Percentiles rank a stretch among this genome's conserved stretches.
These are phyloP conservation scores for Oreocharis arfaki DNA, from an alignment of 2,113 vertebrate genomes.

Conservation along the genomic window DNA sequence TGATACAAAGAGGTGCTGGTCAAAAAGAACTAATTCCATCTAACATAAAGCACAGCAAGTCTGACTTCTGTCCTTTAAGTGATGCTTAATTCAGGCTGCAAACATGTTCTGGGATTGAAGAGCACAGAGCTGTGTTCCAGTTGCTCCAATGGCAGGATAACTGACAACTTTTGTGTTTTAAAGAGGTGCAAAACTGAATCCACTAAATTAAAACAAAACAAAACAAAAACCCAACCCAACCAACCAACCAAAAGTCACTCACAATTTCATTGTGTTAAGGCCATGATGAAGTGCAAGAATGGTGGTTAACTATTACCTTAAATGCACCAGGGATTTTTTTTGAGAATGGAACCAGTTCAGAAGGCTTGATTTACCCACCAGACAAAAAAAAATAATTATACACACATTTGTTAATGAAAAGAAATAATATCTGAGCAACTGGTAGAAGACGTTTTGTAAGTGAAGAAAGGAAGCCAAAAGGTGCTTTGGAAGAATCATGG, in stretches of 20 bases:
- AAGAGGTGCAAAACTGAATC: not conserved
- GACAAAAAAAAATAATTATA: not conserved
- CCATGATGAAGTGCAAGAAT: not conserved
- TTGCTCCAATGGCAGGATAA: not conserved
- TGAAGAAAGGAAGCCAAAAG: not conserved
- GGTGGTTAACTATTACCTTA: not conserved
- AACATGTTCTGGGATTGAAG: not conserved
- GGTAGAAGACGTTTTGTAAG: not conserved
- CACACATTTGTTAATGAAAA: not conserved
- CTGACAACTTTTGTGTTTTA: not conserved
- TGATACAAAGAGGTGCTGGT: not conserved
- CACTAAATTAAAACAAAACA: not conserved
- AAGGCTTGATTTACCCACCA: not conserved
- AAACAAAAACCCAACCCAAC: not conserved
- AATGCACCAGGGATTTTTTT: not conserved
- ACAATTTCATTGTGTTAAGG: not conserved
- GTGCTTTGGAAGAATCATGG: not conserved
- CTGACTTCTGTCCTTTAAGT: not conserved
- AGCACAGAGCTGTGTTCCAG: not conserved
- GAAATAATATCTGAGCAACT: not conserved
- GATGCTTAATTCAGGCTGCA: not conserved
- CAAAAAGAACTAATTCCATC: not conserved
- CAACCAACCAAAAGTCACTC: not conserved
- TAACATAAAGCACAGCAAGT: not conserved
- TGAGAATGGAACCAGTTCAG: not conserved